Conservation (phyloP, 2,888 invertebrate species). For the Zootermopsis nevadensis region DNA sequence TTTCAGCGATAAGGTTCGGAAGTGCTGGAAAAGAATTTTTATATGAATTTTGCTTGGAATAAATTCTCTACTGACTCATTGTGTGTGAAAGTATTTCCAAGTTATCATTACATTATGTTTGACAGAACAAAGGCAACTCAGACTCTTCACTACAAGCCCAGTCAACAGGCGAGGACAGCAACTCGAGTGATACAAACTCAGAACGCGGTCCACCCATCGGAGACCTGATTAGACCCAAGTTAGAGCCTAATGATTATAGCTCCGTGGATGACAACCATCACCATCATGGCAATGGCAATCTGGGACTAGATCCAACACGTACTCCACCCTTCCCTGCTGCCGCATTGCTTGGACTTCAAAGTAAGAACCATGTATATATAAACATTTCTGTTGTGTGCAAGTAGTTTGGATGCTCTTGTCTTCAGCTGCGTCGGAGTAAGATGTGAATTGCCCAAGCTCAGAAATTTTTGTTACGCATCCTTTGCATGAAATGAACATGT, state of each 20-base stretch:
- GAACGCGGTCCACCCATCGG: conserved; percentile 61
- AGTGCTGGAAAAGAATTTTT: not conserved
- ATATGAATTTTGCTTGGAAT: not conserved
- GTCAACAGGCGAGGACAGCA: conserved; percentile 85
- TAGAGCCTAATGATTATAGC: conserved; percentile 77
- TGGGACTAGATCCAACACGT: conserved; percentile 73
- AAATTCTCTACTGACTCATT: not conserved
- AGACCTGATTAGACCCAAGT: conserved; percentile 75
- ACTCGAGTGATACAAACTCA: conserved; percentile 86
- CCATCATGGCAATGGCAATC: conserved; percentile 67
- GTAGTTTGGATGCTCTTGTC: too few relatives aligned
- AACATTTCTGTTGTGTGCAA: too few relatives aligned
- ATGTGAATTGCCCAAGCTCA: too few relatives aligned
- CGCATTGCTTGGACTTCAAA: conserved; percentile 80
- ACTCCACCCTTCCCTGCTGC: conserved; percentile 83
- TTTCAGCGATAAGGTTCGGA: too few relatives aligned
- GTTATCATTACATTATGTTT: conserved; percentile 39
- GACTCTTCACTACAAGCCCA: conserved; percentile 72
- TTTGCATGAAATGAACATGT: too few relatives aligned
- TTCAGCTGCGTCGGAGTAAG: too few relatives aligned
- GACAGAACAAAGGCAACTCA: conserved; percentile 66
- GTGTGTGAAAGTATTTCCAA: too few relatives aligned
- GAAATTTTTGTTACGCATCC: too few relatives aligned
- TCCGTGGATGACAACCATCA: conserved; percentile 69
- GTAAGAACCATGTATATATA: conserved; percentile 62